These are phyloP conservation scores for Epinotia demarniana DNA, from an alignment of 2,888 invertebrate species.

Conservation along the genomic window DNA sequence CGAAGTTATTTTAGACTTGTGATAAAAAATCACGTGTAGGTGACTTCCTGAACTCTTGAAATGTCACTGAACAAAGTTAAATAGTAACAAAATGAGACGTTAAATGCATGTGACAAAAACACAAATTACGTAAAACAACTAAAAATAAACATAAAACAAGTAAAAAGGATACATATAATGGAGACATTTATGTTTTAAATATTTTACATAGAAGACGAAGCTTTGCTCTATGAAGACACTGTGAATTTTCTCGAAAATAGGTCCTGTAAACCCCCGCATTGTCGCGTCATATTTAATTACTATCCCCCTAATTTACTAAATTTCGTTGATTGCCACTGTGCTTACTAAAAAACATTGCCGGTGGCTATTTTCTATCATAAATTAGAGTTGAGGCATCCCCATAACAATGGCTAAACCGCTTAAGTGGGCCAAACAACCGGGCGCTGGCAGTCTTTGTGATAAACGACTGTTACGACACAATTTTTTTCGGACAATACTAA, in stretches of 20 bases:
- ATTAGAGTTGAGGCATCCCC: slow-evolving; percentile 28
- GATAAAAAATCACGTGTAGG: not conserved
- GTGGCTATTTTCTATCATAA: slow-evolving; percentile 21
- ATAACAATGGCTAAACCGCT: slow-evolving; percentile 50
- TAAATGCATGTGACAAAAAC: not conserved
- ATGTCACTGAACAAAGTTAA: not conserved
- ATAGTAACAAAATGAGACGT: not conserved
- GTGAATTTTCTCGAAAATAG: too few species aligned
- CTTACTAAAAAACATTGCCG: slow-evolving; percentile 12
- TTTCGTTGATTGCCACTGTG: slow-evolving; percentile 1
- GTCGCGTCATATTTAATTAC: too few species aligned
- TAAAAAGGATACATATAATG: too few species aligned
- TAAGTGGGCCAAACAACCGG: slow-evolving; percentile 52
- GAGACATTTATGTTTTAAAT: too few species aligned
- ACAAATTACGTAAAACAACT: not conserved
- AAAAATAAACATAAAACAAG: too few species aligned
- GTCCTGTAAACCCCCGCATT: too few species aligned
- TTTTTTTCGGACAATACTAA: slow-evolving; percentile 35
- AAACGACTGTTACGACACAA: slow-evolving; percentile 47
- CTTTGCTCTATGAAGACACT: too few species aligned
- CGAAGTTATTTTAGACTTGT: not conserved
- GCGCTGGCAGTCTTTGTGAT: slow-evolving; percentile 48
- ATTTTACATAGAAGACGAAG: too few species aligned
- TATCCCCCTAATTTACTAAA: too few species aligned
- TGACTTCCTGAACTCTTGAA: not conserved